Conservation (phyloP, 2,113 vertebrate species). For the Oryzias curvinotus region DNA sequence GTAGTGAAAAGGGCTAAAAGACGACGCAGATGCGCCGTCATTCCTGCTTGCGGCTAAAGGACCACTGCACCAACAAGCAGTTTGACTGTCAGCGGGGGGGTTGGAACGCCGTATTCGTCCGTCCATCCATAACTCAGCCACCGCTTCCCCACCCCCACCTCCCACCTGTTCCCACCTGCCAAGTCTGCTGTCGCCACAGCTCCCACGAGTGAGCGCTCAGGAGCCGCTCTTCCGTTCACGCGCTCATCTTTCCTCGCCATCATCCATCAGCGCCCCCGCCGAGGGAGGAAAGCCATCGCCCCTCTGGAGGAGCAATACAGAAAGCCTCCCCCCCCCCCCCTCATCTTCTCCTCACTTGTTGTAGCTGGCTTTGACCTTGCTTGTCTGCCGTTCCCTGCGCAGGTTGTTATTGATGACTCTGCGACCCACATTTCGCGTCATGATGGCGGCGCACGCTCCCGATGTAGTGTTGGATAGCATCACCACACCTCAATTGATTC, state of each 20-base stretch:
- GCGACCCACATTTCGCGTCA: constrained; percentile 31
- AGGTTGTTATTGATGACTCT: constrained; percentile 57
- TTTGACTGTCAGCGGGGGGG: constrained; percentile 55
- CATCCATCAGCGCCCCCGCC: background rate
- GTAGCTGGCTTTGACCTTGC: constrained; percentile 54
- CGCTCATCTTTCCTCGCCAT: constrained; percentile 7
- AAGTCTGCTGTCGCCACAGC: constrained; percentile 45
- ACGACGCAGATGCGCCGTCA: constrained; percentile 18
- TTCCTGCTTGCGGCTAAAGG: constrained; percentile 40
- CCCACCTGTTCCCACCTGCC: constrained; percentile 63
- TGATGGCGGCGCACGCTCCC: too few species aligned
- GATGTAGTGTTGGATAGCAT: constrained; percentile 49
- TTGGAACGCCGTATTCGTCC: constrained; percentile 16
- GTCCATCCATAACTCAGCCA: constrained; percentile 52
- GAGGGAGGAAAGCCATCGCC: constrained; percentile 19
- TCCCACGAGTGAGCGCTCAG: constrained; percentile 60
- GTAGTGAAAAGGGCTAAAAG: constrained; percentile 19
- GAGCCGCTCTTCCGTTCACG: constrained; percentile 32
- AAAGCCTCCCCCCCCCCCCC: background rate
- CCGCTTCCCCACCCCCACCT: constrained; percentile 33
- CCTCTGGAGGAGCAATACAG: constrained; percentile 19
- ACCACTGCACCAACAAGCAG: constrained; percentile 51
- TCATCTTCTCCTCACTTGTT: constrained; percentile 21
- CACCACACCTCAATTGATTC: constrained; percentile 57
- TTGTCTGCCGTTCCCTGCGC: constrained; percentile 32